These are phyloP conservation scores for Maccullochella peelii DNA, from an alignment of 2,113 vertebrate species.

Conservation along the genomic window DNA sequence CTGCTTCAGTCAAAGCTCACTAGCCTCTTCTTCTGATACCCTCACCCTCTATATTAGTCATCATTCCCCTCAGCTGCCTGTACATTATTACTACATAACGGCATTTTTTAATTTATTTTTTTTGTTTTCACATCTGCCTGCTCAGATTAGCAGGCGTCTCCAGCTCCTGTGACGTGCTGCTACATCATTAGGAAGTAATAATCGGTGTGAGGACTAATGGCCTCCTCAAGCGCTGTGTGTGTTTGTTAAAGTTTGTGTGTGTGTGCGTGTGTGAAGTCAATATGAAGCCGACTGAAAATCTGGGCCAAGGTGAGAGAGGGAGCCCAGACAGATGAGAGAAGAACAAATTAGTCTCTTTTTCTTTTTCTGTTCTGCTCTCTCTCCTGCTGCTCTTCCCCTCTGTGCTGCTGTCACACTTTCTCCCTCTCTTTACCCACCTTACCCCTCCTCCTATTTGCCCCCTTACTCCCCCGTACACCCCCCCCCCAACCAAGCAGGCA, in stretches of 20 bases:
- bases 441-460: constrained; percentile 20
- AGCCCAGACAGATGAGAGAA: constrained; percentile 58
- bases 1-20: constrained; percentile 37
- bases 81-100: constrained; percentile 34
- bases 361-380: constrained; percentile 23
- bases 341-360: constrained; percentile 60
- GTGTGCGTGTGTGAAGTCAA: constrained; percentile 45
- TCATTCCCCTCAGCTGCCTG: constrained; percentile 43
- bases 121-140: constrained; percentile 53
- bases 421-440: not conserved
- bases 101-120: not conserved
- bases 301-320: constrained; percentile 71
- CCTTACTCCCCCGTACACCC: not conserved
- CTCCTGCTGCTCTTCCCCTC: constrained; percentile 32
- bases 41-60: constrained; percentile 37
- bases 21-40: constrained; percentile 37
- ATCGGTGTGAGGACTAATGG: constrained; percentile 55
- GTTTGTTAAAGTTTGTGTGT: constrained; percentile 24
- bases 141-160: constrained; percentile 56
- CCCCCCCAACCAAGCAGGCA: constrained; percentile 54
- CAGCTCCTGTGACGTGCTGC: constrained; percentile 29
- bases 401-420: constrained; percentile 46
- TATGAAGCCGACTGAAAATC: constrained; percentile 57
- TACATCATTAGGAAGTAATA: constrained; percentile 71
- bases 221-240: constrained; percentile 27